phyloP scores from a whole-genome alignment of 2,113 vertebrate genomes.

The Pedionomus torquatus region DNA sequence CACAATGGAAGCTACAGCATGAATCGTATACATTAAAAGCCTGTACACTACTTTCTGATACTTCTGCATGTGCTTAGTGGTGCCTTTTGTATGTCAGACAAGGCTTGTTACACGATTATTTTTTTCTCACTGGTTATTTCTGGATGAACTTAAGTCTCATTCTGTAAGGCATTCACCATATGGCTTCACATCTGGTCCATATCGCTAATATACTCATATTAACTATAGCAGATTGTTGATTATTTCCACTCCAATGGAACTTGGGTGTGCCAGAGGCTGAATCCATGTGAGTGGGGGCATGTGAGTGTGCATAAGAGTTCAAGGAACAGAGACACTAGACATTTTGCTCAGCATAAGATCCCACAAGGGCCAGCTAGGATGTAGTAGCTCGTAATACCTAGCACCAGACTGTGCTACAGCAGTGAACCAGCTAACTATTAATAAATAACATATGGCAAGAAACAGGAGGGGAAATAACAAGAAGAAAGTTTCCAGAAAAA shows the following conservation, averaged over 20 bases:
- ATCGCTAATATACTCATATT: background rate
- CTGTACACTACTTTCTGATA: background rate
- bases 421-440: background rate
- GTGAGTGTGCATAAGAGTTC: background rate
- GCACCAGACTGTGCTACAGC: background rate
- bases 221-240: background rate
- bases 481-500: conserved; percentile 10
- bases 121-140: background rate
- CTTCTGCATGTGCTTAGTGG: background rate
- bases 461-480: background rate
- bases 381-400: background rate
- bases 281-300: background rate
- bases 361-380: background rate
- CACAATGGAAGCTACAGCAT: background rate
- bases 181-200: background rate
- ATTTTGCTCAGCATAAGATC: background rate
- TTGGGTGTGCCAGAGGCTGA: background rate
- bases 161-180: background rate
- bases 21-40: background rate
- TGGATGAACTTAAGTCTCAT: background rate
- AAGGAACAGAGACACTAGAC: background rate
- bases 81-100: background rate
- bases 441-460: background rate
- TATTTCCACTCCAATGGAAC: background rate
- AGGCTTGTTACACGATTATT: background rate